These are phyloP conservation scores for Petrocephalus schoutedeni DNA, from an alignment of 2,797 vertebrate species.

Conservation along the genomic window DNA sequence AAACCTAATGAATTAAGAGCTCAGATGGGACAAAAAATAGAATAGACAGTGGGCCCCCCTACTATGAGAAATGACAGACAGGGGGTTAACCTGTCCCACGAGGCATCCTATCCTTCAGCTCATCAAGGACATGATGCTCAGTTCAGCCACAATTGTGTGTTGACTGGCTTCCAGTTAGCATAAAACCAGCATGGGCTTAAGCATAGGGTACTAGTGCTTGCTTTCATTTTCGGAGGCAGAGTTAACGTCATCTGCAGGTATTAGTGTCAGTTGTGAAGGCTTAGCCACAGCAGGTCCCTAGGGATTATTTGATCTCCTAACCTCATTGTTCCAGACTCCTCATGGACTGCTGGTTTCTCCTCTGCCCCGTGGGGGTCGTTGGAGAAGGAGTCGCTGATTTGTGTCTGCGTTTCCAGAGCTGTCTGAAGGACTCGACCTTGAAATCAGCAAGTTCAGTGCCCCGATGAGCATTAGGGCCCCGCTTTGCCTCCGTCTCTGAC, in stretches of 20 bases:
- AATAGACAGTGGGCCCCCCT: background rate
- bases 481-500: background rate
- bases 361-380: slow-evolving; percentile 12
- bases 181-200: background rate
- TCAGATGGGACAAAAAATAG: slow-evolving; percentile 23
- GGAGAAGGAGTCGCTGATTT: slow-evolving; percentile 5
- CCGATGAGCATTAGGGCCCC: background rate
- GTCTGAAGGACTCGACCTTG: slow-evolving; percentile 15
- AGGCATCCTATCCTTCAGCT: background rate
- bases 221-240: background rate
- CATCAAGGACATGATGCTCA: slow-evolving; percentile 13
- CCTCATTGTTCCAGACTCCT: slow-evolving; percentile 19
- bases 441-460: background rate
- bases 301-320: slow-evolving; percentile 9
- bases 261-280: background rate
- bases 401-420: background rate
- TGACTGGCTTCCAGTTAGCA: background rate
- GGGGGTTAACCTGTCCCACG: slow-evolving; percentile 12
- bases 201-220: background rate
- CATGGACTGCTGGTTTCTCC: background rate
- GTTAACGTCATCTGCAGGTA: background rate
- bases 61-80: slow-evolving; percentile 8
- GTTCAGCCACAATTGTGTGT: background rate
- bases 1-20: slow-evolving; percentile 21
- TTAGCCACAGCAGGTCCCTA: background rate